Conservation (phyloP, 2,113 vertebrate species). For the Gopherus evgoodei region DNA sequence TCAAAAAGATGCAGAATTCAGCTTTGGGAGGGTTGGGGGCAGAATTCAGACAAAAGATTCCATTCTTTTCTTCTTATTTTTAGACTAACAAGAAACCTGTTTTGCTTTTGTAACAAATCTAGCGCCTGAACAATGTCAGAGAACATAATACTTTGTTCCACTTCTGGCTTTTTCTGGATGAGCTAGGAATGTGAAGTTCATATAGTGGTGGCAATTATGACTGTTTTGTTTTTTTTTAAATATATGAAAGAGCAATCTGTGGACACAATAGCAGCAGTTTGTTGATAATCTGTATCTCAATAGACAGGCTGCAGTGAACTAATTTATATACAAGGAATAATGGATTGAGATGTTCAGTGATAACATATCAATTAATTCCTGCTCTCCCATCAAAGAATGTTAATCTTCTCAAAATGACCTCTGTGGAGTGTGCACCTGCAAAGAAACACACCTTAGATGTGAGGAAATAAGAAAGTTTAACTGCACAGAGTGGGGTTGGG, state of each 20-base stretch:
- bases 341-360: background rate
- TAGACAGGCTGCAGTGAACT: background rate
- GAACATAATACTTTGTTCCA: background rate
- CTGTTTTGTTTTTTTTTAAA: background rate
- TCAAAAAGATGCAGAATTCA: conserved; percentile 34
- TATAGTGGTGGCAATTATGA: background rate
- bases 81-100: conserved; percentile 44
- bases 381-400: background rate
- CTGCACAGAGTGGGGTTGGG: background rate
- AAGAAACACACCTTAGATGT: background rate
- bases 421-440: background rate
- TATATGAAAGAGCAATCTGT: background rate
- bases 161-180: background rate
- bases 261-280: background rate
- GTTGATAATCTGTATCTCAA: conserved; percentile 39
- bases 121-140: conserved; percentile 19
- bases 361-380: conserved; percentile 49
- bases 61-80: conserved; percentile 60
- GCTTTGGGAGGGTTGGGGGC: background rate
- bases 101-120: conserved; percentile 33
- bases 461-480: background rate
- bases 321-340: conserved; percentile 20
- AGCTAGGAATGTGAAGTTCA: background rate
- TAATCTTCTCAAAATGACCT: conserved; percentile 24
- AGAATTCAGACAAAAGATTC: conserved; percentile 29